A percentile compares a stretch with the other conserved stretches of the same genome.
Evolutionary conservation across 2,113 vertebrate genomes (phyloP).

Genomic region (Pelobates fuscus): DNA sequence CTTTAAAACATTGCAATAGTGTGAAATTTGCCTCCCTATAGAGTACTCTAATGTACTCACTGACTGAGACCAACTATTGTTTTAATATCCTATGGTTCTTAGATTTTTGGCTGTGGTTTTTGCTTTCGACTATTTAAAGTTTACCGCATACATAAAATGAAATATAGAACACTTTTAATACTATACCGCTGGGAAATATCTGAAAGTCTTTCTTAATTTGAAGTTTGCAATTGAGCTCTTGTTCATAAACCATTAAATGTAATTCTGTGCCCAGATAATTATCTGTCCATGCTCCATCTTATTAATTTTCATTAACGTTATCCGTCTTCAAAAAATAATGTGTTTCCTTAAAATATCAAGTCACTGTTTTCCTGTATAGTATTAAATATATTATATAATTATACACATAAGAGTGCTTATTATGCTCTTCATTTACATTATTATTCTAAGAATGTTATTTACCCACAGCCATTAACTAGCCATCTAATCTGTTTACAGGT

Average conservation of each 20-base stretch:
- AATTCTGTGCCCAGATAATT: constrained; percentile 32
- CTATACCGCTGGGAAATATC: constrained; percentile 27
- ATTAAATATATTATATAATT: constrained; percentile 13
- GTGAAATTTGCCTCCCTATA: too few species aligned
- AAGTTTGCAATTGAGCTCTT: constrained; percentile 33
- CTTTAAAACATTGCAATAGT: too few species aligned
- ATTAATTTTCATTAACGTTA: constrained; percentile 34
- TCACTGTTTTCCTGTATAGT: neutral
- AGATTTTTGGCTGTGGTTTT: constrained; percentile 6
- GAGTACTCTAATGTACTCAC: too few species aligned
- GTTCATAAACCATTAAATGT: constrained; percentile 7
- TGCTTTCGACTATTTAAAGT: constrained; percentile 23
- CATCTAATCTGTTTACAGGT: too few species aligned
- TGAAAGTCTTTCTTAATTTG: constrained; percentile 40
- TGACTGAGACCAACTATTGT: too few species aligned
- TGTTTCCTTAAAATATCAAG: constrained; percentile 35
- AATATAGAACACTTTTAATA: constrained; percentile 28
- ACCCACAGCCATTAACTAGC: neutral
- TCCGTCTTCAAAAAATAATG: constrained; percentile 14
- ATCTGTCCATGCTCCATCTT: constrained; percentile 21
- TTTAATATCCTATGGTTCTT: neutral
- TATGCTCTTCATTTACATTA: neutral
- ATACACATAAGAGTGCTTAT: constrained; percentile 22
- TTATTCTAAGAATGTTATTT: neutral
- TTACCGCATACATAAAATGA: constrained; percentile 30